Evolutionary conservation across 2,888 invertebrate species (phyloP).

Genomic region (Phyto melanocephala): DNA sequence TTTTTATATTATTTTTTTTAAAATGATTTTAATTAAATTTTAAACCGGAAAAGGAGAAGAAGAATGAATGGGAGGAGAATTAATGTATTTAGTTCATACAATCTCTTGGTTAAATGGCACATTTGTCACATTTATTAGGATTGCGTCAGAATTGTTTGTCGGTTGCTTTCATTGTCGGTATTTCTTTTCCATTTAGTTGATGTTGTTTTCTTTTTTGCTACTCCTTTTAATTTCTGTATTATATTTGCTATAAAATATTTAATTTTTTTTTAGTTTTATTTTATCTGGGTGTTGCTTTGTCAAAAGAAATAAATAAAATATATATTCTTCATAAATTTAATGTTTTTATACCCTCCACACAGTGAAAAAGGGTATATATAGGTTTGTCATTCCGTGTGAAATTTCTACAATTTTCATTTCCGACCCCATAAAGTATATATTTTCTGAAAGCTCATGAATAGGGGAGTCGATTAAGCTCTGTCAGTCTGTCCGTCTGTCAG

Average conservation of each 20-base stretch:
- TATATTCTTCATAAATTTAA: neutral
- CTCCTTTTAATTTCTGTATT: neutral
- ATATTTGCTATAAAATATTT: constrained; percentile 30
- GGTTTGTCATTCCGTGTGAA: no score
- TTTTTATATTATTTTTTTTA: no score
- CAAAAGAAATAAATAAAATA: neutral
- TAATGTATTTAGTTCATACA: constrained; percentile 48
- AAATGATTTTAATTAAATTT: constrained; percentile 29
- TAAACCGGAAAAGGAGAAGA: neutral
- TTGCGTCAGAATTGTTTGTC: constrained; percentile 47
- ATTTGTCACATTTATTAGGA: constrained; percentile 45
- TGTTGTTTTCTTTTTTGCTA: neutral
- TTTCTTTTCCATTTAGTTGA: neutral
- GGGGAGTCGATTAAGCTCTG: no score
- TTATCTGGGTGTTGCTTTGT: constrained; percentile 11
- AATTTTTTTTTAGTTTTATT: neutral
- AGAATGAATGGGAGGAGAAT: neutral
- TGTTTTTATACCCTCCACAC: no score
- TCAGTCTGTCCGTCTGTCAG: no score
- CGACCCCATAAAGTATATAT: no score
- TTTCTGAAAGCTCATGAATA: no score
- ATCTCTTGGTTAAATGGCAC: constrained; percentile 41
- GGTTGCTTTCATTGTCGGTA: constrained; percentile 10
- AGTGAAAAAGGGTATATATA: no score
- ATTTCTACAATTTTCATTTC: no score